Evolutionary conservation across 2,797 vertebrate species (phyloP), one percentile per base, ranked within the genome.

Genomic region (Antennarius maculatus): DNA sequence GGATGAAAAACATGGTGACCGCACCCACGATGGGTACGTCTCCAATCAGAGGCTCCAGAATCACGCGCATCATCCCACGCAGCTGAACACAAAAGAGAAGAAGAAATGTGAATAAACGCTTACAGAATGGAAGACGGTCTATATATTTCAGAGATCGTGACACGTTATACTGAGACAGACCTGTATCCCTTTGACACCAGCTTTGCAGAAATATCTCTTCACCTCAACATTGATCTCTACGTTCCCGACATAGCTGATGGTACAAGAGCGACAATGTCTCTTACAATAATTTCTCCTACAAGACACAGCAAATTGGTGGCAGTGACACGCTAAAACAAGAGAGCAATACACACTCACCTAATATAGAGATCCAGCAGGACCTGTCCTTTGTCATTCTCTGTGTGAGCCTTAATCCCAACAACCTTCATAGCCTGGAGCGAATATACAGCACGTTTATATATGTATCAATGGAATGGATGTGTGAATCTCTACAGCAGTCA

Each of bases 141-240:
- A 9, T 12, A 11, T 43, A 2, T 39, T 15, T 13, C 41, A 53
- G 7, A 17, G 6, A 49, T 69, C 29, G 31, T 17, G 6, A 37
- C 52, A 5, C 49, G 29, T 27, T 7, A 70, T 28, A 53, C 42
- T n/a, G 51, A 15, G 1, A 77, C 92, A 72, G 48, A 97, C 96
- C 95, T 97, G 96, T 86, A 98, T 95, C 75, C 96, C 96, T 65
- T 97, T 96, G 76, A 97, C 89, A 78, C 96, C 96, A 23, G 96
- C 97, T 90, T 97, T 98, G 89, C 96, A 97, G 90, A 97, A 97
- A 84, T 96, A 98, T 67, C 95, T 94, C 88, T 98, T 98, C 72
- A 97, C 95, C 85, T 97, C 96, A 61, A 98, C 96, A 6, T 97
- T 93, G 67, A 98, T 96, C 88, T 98, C 96, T 16, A 94, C 85